Conservation (phyloP, 2,888 invertebrate species). For the Phengaris arion region DNA sequence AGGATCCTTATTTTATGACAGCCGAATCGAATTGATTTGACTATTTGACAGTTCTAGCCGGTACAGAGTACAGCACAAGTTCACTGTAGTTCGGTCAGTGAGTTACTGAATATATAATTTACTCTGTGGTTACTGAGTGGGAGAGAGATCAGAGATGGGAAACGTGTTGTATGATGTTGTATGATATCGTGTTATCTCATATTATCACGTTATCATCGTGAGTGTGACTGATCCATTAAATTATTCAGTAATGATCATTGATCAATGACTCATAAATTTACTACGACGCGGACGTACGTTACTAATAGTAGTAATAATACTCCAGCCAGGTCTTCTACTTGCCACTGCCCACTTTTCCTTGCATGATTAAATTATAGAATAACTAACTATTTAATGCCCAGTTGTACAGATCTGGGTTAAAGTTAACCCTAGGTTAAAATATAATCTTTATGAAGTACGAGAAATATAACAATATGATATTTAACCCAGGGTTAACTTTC, state of each 20-base stretch:
- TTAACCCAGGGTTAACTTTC: too few relatives aligned
- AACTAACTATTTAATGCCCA: too few relatives aligned
- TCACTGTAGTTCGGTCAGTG: background rate
- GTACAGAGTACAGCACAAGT: background rate
- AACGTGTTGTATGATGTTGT: background rate
- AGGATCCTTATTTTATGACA: background rate
- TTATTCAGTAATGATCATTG: background rate
- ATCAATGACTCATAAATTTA: background rate
- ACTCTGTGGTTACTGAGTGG: background rate
- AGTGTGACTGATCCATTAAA: background rate
- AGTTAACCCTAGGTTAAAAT: too few relatives aligned
- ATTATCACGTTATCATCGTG: background rate
- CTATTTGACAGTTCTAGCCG: conserved; percentile 9
- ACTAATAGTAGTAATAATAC: background rate
- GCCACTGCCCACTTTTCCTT: too few relatives aligned
- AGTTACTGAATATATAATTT: background rate
- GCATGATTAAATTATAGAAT: too few relatives aligned
- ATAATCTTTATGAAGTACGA: too few relatives aligned
- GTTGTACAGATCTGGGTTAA: too few relatives aligned
- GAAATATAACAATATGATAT: too few relatives aligned
- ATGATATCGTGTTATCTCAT: background rate
- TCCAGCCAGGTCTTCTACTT: too few relatives aligned
- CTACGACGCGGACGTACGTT: background rate
- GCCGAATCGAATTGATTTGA: conserved; percentile 12
- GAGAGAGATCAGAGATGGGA: background rate